Conservation (phyloP, 2,113 vertebrate genomes). For the Columba janthina region DNA sequence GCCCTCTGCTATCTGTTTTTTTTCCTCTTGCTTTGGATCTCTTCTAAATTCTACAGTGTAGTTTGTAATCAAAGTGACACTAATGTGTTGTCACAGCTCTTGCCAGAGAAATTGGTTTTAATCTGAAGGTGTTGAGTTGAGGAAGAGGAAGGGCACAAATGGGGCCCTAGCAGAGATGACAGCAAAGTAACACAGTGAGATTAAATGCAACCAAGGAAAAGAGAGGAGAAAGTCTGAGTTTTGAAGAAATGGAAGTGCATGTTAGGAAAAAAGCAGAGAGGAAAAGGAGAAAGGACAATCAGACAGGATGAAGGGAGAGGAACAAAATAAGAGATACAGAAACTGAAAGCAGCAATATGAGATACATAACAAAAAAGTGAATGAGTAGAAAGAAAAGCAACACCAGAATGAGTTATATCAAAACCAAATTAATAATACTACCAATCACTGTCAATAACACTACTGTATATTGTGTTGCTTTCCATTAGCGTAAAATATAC, state of each 20-base stretch:
- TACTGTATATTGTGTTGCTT: not conserved
- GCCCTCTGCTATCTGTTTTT: not conserved
- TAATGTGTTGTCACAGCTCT: not conserved
- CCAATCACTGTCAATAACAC: not conserved
- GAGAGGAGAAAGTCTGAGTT: not conserved
- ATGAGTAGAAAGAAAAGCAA: not conserved
- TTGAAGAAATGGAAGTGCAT: not conserved
- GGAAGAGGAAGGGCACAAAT: not conserved
- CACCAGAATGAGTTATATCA: not conserved
- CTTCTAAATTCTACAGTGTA: not conserved
- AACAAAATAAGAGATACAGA: not conserved
- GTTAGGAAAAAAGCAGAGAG: not conserved
- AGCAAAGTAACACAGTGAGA: not conserved
- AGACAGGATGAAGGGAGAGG: not conserved
- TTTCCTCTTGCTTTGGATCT: not conserved
- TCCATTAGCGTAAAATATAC: not conserved
- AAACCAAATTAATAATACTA: not conserved
- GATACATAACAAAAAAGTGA: not conserved
- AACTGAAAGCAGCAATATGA: not conserved
- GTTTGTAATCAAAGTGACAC: not conserved
- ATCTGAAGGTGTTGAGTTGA: not conserved
- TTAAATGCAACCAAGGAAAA: not conserved
- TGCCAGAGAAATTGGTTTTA: not conserved
- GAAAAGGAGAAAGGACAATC: not conserved
- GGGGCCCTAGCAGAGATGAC: not conserved